These are phyloP conservation scores for Microctonus brassicae DNA, from an alignment of 2,888 invertebrate species.

Conservation along the genomic window DNA sequence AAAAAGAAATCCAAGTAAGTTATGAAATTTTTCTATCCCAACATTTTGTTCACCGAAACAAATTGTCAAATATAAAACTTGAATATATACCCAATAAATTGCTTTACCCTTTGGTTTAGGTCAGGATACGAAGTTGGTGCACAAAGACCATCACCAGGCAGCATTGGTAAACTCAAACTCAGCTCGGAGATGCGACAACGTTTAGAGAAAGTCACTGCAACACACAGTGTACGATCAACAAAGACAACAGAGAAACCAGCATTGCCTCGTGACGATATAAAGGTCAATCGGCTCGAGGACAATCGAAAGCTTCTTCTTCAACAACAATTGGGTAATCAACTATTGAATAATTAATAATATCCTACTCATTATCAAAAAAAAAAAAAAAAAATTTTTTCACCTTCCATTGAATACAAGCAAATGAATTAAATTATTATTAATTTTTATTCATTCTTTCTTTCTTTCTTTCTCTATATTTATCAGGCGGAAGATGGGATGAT, in stretches of 20 bases:
- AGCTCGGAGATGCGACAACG: conserved; percentile 93
- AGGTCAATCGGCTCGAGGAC: conserved; percentile 86
- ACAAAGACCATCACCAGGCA: conserved; percentile 85
- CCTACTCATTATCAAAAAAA: no score
- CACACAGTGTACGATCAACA: conserved; percentile 86
- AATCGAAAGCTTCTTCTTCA: conserved; percentile 88
- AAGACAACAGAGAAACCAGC: conserved; percentile 80
- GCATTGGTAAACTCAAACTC: conserved; percentile 90
- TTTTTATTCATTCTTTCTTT: neutral
- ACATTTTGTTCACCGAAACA: conserved; percentile 10
- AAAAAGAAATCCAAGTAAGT: conserved; percentile 66
- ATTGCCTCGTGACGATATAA: conserved; percentile 73
- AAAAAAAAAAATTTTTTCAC: conserved; percentile 1
- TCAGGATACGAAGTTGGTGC: conserved; percentile 85
- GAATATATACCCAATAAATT: conserved; percentile 1
- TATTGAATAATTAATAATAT: conserved; percentile 31
- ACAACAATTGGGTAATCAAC: conserved; percentile 78
- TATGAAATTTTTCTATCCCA: conserved; percentile 23
- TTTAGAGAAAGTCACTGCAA: conserved; percentile 89
- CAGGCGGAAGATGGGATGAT: conserved; percentile 68
- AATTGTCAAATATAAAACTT: neutral
- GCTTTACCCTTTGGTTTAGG: conserved; percentile 47
- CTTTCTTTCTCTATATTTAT: neutral
- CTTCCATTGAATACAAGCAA: neutral
- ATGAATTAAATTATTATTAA: neutral